Base-by-base conservation (phyloP, 2,113 vertebrate genomes). In the Emberiza fucata region DNA sequence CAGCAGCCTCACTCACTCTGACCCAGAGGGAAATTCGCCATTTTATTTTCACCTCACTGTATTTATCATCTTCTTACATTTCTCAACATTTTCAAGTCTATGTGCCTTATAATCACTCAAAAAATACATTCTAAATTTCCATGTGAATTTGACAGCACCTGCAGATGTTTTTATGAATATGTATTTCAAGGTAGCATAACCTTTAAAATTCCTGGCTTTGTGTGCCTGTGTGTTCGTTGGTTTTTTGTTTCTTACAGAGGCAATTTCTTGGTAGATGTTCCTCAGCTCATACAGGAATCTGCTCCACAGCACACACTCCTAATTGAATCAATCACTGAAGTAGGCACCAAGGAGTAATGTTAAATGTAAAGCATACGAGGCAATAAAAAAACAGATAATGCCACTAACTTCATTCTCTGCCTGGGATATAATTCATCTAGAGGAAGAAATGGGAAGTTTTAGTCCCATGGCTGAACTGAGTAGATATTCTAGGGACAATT, bases 121-220 rank as follows among this genome's bases (percentile, higher is more conserved):
- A 91, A 90, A 81, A 37, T 61, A 16, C 14, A 45, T 95, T 66
- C 50, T 5, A 45, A 63, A 78, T 89, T 93, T 92, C 50, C 47
- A 12, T 76, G 53, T 45, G 24, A 66, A 25, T 80, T 89, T 88
- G 72, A 39, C 66, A 81, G 81, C 37, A 63, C 24, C 86, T 92
- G 82, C 42, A 91, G 80, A 77, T 96, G 76, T 94, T 59, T 91
- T 82, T 23, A 69, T 91, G 68, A 95, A 65, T 94, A 90, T 88
- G 79, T 76, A 83, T 63, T 80, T 92, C 85, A 95, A 88, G 37
- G 33, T 82, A 94, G 27, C 50, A 90, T 72, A 96, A 91, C 70
- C 29, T 72, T 90, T 51, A 50, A 86, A 86, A 79, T 81, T 73
- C 39, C 50, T 88, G 35, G 14, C n/a, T 75, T 18, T 90, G 25